phyloP scores from a whole-genome alignment of 2,888 invertebrate species.

The Calameuta idolon region DNA sequence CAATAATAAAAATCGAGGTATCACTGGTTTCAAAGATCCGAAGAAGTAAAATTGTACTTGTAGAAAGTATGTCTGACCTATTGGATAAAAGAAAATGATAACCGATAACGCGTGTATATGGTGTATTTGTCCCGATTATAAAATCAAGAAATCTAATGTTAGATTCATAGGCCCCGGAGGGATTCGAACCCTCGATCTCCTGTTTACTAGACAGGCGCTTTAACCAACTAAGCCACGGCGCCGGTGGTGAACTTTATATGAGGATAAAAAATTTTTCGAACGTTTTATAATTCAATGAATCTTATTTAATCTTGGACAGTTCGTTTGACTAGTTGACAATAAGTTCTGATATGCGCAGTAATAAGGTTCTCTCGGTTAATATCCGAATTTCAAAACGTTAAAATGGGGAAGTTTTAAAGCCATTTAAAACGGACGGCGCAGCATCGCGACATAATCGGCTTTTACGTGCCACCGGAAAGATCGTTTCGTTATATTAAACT shows the following conservation, averaged over 20 bases:
- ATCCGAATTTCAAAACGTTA: background rate
- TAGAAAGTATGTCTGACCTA: background rate
- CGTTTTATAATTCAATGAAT: background rate
- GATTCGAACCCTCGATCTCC: constrained; percentile 78
- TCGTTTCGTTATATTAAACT: constrained; percentile 16
- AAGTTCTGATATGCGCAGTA: background rate
- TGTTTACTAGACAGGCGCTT: constrained; percentile 80
- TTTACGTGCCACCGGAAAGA: background rate
- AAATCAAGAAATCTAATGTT: background rate
- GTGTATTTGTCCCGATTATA: background rate
- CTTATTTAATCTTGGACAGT: background rate
- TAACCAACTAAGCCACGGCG: constrained; percentile 86
- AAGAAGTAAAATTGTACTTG: background rate
- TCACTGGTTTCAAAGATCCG: background rate
- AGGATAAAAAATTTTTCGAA: background rate
- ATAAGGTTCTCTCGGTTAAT: background rate
- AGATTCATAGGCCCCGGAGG: constrained; percentile 70
- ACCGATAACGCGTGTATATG: background rate
- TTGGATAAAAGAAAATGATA: background rate
- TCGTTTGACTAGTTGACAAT: background rate
- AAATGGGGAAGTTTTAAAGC: background rate
- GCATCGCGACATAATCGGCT: background rate
- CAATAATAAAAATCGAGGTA: background rate
- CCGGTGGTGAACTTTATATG: constrained; percentile 55
- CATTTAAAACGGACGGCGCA: background rate